Evolutionary conservation across 1,140 invertebrate species (phyloP), one percentile per base, ranked within the genome.

Genomic region (Trachymyrmex septentrionalis): DNA sequence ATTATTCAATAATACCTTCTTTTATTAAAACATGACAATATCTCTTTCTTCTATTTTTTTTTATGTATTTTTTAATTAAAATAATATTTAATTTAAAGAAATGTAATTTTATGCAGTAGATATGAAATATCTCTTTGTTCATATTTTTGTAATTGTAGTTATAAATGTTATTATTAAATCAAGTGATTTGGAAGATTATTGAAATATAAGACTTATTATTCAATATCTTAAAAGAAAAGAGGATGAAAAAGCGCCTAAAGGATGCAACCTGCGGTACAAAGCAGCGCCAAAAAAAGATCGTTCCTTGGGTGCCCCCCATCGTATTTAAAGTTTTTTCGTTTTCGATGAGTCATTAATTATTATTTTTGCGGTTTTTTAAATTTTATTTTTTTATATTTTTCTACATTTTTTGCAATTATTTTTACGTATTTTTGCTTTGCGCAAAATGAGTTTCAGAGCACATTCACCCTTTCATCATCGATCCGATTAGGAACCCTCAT

Each of bases 401-500:
- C 55, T 89, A 34, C 2, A 0, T 73, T 85, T 81, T 85, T 85
- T 80, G 61, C 71, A 67, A 61, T 59, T 38, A 64, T 55, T 88
- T 84, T 87, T 69, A 16, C n/a, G 5, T 76, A 85, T 78, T 69
- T 72, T 63, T 55, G n/a, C 21, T 16, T 34, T 4, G 24, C 30
- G 21, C 3, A 59, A 84, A 61, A 53, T 53, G 21, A 66, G 50
- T 61, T 63, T 50, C 30, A 16, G 7, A 3, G 12, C 0, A 55
- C 24, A 50, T 34, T 53, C 57, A 14, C 10, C 72, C 71, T 86
- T 80, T 77, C 72, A 76, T 80, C 34, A 5, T 86, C 73, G 87
- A 90, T 89, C 24, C 76, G 67, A 64, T 85, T 82, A 90, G 88
- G 82, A 50, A 92, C 87, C 81, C 38, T 48, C 55, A 64, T 92